Evolutionary conservation across 2,888 invertebrate genomes (phyloP), one percentile per base, ranked within the genome.

Genomic region (Rhimphoctona megacephalus): DNA sequence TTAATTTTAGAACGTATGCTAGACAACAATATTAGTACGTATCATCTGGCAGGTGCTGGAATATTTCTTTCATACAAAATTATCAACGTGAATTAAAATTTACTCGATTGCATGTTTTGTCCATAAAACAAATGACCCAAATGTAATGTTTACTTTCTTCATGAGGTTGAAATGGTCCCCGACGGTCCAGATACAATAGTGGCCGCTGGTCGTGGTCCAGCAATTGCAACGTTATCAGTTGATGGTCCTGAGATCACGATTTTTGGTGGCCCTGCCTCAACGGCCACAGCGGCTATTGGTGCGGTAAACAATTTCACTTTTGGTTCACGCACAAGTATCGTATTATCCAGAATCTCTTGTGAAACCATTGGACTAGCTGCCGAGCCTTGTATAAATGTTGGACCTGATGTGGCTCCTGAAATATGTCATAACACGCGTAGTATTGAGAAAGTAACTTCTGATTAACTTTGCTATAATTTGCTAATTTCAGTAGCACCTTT

Each of bases 111-210:
- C 33, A 9, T 39, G 4, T 39, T 2, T 3, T n/a, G 36, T 11
- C 3, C n/a, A n/a, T 11, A 3, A n/a, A 36, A n/a, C 9, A 14
- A 2, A 19, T 33, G 19, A 39, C 22, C 1, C 6, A 22, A 30
- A 66, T 19, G 9, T 0, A 17, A 36, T n/a, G 22, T 11, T 8
- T 82, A 61, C 19, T 25, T 77, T 46, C 49, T 39, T 30, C 83
- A 85, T n/a, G 81, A 85, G n/a, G 85, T 86, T 4, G 88, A 86
- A 77, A 92, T 90, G 14, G 86, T 89, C 19, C 89, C 90, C 9
- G 91, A 87, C 57, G 89, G 89, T 33, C 90, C 92, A 69, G 87
- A 86, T 80, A 92, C 83, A 30, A 90, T 66, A 49, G 89, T 82
- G 14, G 89, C 64, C n/a, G 89, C 86, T 39, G 87, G 85, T n/a